These are phyloP conservation scores for Leiothrix lutea DNA, from an alignment of 2,113 vertebrate genomes.

Conservation along the genomic window DNA sequence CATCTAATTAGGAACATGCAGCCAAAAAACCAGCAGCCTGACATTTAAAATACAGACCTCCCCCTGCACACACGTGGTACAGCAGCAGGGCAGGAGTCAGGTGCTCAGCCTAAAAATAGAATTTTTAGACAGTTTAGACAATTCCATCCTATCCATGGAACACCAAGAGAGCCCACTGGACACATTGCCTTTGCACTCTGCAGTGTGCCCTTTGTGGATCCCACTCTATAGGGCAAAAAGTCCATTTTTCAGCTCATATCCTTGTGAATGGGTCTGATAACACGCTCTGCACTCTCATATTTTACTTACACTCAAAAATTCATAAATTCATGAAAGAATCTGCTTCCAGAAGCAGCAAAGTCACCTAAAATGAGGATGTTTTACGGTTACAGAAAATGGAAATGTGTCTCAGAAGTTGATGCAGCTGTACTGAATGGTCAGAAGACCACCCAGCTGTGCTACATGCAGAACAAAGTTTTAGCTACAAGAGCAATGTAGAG, in stretches of 20 bases:
- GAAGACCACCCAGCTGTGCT: accelerated
- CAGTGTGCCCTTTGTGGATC: neutral
- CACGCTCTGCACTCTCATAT: accelerated
- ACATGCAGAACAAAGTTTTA: neutral
- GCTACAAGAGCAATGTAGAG: neutral
- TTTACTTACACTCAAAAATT: neutral
- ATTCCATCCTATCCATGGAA: neutral
- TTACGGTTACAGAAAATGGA: neutral
- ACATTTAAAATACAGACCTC: neutral
- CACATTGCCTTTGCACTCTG: neutral
- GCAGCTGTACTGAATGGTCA: neutral
- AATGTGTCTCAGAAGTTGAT: neutral
- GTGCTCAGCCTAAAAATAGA: neutral
- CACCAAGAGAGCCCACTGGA: neutral
- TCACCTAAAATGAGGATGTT: neutral
- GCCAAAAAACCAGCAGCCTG: neutral
- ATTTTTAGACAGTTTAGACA: neutral
- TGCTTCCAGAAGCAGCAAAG: neutral
- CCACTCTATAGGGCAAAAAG: accelerated
- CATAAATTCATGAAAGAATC: neutral
- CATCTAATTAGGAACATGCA: conserved; percentile 65
- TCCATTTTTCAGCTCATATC: neutral
- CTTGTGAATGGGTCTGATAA: neutral
- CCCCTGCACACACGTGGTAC: accelerated
- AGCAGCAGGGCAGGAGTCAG: neutral